A percentile compares a stretch with the other conserved stretches of the same genome.
Conservation (phyloP, 2,113 vertebrate species). For the Chroicocephalus ridibundus region DNA sequence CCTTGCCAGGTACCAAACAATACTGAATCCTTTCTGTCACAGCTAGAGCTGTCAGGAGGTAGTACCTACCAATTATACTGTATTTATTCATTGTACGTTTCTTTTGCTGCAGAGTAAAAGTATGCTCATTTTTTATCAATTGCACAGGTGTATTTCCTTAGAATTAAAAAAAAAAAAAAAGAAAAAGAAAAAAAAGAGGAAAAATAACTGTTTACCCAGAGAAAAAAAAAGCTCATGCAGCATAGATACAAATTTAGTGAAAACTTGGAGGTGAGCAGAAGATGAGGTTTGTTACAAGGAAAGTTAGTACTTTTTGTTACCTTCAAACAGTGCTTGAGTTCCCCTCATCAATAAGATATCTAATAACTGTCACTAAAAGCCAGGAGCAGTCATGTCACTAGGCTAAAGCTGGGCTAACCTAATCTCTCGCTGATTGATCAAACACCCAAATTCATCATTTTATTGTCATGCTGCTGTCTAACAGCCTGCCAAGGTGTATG, state of each 20-base stretch:
- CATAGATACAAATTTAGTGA: not conserved
- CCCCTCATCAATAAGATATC: not conserved
- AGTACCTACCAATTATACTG: not conserved
- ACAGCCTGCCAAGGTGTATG: not conserved
- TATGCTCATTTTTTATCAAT: not conserved
- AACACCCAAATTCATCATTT: constrained; percentile 41
- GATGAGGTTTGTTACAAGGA: not conserved
- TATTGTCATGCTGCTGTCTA: not conserved
- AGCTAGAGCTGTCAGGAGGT: not conserved
- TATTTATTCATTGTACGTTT: not conserved
- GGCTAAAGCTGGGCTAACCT: not conserved
- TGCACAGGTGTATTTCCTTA: not conserved
- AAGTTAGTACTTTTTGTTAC: not conserved
- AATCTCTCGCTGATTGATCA: not conserved
- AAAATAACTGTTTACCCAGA: not conserved
- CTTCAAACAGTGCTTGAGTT: not conserved
- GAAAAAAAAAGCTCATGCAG: not conserved
- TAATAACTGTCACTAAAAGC: not conserved
- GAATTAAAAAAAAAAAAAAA: not conserved
- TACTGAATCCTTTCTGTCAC: not conserved
- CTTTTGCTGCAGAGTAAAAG: not conserved
- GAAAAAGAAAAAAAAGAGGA: not conserved
- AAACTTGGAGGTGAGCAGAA: not conserved
- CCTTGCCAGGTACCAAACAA: not conserved
- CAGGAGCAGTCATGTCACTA: not conserved